These are phyloP conservation scores for Netelia virgata DNA, from an alignment of 2,888 invertebrate species.

Conservation along the genomic window DNA sequence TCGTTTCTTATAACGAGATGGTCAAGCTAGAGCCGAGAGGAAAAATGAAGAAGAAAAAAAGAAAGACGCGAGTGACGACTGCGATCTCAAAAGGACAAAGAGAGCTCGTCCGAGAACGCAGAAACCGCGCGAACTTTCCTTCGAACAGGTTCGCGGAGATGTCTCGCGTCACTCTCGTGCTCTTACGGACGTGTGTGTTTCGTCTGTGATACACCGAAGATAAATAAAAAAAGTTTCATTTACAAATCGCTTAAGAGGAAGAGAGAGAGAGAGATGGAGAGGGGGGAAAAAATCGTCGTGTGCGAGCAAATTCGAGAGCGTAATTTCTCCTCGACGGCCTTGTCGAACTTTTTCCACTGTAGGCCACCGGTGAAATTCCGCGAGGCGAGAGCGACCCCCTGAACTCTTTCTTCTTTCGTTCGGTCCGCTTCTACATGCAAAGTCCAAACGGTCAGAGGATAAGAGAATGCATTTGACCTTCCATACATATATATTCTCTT, in stretches of 20 bases:
- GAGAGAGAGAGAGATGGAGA: constrained; percentile 43
- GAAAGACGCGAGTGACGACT: neutral
- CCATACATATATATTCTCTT: neutral
- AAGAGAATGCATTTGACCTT: constrained; percentile 49
- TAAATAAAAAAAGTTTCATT: constrained; percentile 37
- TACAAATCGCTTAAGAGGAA: constrained; percentile 28
- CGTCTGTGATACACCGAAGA: constrained; percentile 7
- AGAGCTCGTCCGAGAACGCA: constrained; percentile 22
- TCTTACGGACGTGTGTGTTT: constrained; percentile 47
- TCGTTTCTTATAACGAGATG: neutral
- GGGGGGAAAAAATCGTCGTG: constrained; percentile 32
- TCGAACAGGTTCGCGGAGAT: constrained; percentile 32
- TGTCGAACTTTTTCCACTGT: constrained; percentile 73
- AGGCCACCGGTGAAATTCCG: constrained; percentile 75
- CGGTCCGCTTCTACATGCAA: constrained; percentile 6
- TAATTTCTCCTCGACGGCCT: constrained; percentile 78
- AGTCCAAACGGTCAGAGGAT: constrained; percentile 19
- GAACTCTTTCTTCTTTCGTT: constrained; percentile 75
- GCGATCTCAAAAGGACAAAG: constrained; percentile 26
- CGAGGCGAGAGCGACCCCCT: constrained; percentile 73
- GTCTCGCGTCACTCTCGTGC: constrained; percentile 14
- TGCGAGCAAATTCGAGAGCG: constrained; percentile 41
- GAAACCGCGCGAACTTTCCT: constrained; percentile 57
- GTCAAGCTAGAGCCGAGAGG: constrained; percentile 1
- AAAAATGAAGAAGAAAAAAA: neutral